Base-by-base conservation (phyloP, 2,113 vertebrate species). In the Mormoops blainvillei region DNA sequence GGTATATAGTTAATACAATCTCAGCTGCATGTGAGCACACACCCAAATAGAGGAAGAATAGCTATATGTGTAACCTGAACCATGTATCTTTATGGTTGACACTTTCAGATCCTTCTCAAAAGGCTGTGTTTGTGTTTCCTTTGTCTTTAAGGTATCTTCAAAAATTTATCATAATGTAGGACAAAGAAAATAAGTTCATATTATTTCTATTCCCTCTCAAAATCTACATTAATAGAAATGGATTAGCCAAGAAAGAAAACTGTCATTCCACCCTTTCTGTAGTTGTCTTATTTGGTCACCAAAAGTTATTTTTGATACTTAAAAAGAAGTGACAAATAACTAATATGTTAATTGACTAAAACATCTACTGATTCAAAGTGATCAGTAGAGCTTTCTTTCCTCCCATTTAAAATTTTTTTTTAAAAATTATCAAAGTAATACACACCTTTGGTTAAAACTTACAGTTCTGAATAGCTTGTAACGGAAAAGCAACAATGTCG, bases 401-500 rank as follows among this genome's bases (percentile, higher is more conserved):
- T 89, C 68, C 31, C 8, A 36, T 26, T 38, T 74, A 22, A 56
- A 83, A 45, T 41, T 33, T 31, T 43, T 9, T 48, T 9, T 4
- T 22, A 2, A 26, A n/a, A 43, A 3, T 24, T 7, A 12, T 3
- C 58, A 22, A 18, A 48, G 15, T 38, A 19, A 2, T 5, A 7
- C 28, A 12, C 33, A 81, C 48, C 2, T 16, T 12, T 3, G 20
- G 28, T 22, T 38, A 28, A n/a, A 45, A 1, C 12, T 13, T 0
- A 0, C 0, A 1, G 65, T 15, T 11, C 31, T 4, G 26, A 15
- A 24, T 13, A 5, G 10, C 19, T 36, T 2, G 12, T 18, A 18
- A 16, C 2, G 54, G 71, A 36, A 20, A 54, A 45, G 65, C 4
- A 2, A 1, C 9, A 0, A 1, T 2, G 10, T 26, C 0, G 0